Base-by-base conservation (phyloP, 1,140 invertebrate species). In the Arctopsyche grandis region DNA sequence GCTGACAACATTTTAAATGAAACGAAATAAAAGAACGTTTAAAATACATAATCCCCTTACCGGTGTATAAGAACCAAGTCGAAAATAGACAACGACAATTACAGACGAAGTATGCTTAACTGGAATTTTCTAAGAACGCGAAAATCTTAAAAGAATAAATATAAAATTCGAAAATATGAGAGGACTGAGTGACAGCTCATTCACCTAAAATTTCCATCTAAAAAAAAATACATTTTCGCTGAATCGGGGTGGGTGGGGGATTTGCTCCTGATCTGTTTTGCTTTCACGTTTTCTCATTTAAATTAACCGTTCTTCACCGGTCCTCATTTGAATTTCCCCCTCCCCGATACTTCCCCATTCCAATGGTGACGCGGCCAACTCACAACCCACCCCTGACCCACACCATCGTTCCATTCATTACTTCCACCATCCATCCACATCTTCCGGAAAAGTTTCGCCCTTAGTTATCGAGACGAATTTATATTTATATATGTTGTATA, bases 221-320 rank as follows among this genome's bases (percentile, higher is more conserved):
- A 38, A 52, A 52, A 52, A 52, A 52, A 52, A 52, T 5, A 52
- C 4, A 52, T 12, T 12, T 14, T 10, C 16, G 12, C 48, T 3
- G 16, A 52, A 52, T 12, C 4, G 48, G 10, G 7, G 29, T 38
- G 29, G 29, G 29, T 4, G 29, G 29, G 29, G 29, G 29, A 4
- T 38, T 38, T 38, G 29, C 56, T 26, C 16, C 66, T 19, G 66
- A 69, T 69, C 66, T 69, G 66, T 43, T 69, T 69, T 69, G 29
- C 24, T 43, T 29, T 29, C 24, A 69, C 69, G 44, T 71, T 46
- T 46, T 71, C 69, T 71, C 69, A 24, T 71, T 71, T 71, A 71
- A 71, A 71, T 71, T 71, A 71, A 71, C 29, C 60, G 24, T 66
- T 56, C 19, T 56, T 21, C 14, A 26, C 60, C 38, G 69, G 21